phyloP scores from a whole-genome alignment of 1,140 invertebrate genomes.

The Drosophila kohkoa region DNA sequence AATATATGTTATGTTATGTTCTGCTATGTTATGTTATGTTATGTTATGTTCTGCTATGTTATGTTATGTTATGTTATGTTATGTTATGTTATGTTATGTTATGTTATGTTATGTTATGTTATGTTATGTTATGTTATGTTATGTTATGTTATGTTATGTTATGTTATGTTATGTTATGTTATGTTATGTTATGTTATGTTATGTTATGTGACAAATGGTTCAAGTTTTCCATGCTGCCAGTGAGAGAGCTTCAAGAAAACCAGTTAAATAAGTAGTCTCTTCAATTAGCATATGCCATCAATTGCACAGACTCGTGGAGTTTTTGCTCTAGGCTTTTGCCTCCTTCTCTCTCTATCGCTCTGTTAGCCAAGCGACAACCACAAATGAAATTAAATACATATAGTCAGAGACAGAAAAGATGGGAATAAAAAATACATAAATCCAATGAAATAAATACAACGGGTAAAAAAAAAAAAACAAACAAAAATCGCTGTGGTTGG shows the following conservation, averaged over 20 bases:
- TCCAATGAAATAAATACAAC: slow-evolving; percentile 41
- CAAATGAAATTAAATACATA: slow-evolving; percentile 83
- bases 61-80: too few relatives aligned
- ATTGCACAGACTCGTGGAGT: slow-evolving; percentile 5
- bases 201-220: background rate
- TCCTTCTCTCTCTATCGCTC: background rate
- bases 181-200: too few relatives aligned
- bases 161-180: too few relatives aligned
- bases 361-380: slow-evolving; percentile 49
- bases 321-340: background rate
- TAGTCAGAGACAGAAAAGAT: slow-evolving; percentile 41
- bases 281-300: slow-evolving; percentile 17
- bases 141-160: too few relatives aligned
- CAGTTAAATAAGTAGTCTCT: background rate
- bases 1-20: background rate
- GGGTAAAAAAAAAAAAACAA: slow-evolving; percentile 13
- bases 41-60: too few relatives aligned
- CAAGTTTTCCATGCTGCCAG: background rate
- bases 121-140: too few relatives aligned
- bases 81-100: too few relatives aligned
- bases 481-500: slow-evolving; percentile 65
- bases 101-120: background rate
- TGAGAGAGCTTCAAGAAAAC: background rate
- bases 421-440: slow-evolving; percentile 46
- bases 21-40: too few relatives aligned